Base-by-base conservation (phyloP, 2,797 vertebrate species). In the Gambusia yucatana region DNA sequence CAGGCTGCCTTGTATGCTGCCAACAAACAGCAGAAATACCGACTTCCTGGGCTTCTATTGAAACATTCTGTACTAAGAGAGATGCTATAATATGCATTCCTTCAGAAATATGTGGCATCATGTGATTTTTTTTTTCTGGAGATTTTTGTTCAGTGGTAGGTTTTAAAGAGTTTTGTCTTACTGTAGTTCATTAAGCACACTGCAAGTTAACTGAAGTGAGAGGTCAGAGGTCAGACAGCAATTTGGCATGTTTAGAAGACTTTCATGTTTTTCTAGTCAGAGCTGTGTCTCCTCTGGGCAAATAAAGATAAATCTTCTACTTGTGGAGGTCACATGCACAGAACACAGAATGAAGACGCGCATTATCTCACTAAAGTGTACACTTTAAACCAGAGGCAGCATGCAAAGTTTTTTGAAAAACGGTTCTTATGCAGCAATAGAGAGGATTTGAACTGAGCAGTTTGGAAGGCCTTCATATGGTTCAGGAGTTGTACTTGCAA, bases 1-100 rank as follows among this genome's bases (percentile, higher is more conserved):
- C 91, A 89, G 91, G 90, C 94, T 91, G 89, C 81, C 88, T 90
- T 83, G 75, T 84, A 70, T 76, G 87, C 82, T 93, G 92, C 92
- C 93, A 94, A 87, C 89, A 91, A 83, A 83, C 82, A 81, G 87
- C 89, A 84, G 84, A 71, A 55, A 91, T 77, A 89, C 86, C 80
- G 86, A 85, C 80, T 90, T 92, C 57, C 79, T 72, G 48, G 78
- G 80, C 79, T 75, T 88, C 86, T 84, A 82, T 82, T 85, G 77
- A 91, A 93, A 84, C 83, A 75, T 75, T 80, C 55, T 86, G 76
- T 85, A 74, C 75, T 87, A 48, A 71, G 61, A 82, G 78, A 87
- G 52, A 71, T 65, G 65, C 52, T 86, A 77, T 82, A 87, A 84
- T 81, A 55, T 88, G 36, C 30, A 81, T 87, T 79, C 43, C 43